Conservation (phyloP, 2,113 vertebrate species). For the Cnemophilus loriae region DNA sequence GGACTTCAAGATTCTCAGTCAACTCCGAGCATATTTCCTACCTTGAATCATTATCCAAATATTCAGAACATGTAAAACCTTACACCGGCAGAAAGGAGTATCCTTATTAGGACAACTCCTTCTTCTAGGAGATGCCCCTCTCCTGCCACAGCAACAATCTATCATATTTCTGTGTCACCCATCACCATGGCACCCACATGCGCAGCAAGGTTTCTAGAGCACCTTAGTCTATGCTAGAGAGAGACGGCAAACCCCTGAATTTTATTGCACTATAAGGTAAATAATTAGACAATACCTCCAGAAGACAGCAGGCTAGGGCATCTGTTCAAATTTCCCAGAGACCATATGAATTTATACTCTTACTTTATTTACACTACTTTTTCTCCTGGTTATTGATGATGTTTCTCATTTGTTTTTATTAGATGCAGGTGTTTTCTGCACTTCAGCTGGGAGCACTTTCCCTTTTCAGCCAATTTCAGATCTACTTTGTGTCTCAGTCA, state of each 20-base stretch:
- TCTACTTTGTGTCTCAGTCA: constrained; percentile 49
- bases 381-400: constrained; percentile 52
- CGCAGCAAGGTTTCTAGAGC: neutral
- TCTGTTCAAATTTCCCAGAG: constrained; percentile 23
- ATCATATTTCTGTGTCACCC: neutral
- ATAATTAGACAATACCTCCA: constrained; percentile 19
- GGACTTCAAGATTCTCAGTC: neutral
- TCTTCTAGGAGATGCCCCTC: neutral
- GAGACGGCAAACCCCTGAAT: neutral
- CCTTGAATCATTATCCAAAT: neutral
- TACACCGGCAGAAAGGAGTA: neutral
- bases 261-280: constrained; percentile 25
- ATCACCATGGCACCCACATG: neutral
- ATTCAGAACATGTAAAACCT: neutral
- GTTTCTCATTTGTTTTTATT: constrained; percentile 66
- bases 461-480: constrained; percentile 53
- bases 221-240: neutral
- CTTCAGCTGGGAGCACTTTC: constrained; percentile 64
- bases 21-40: neutral
- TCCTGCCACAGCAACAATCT: neutral
- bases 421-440: constrained; percentile 64
- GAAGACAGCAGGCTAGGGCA: neutral
- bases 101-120: neutral
- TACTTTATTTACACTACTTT: constrained; percentile 41
- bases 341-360: constrained; percentile 43